Percentiles rank a stretch among this genome's conserved stretches.
Evolutionary conservation across 2,797 vertebrate genomes (phyloP).

Genomic region (Characodon lateralis): DNA sequence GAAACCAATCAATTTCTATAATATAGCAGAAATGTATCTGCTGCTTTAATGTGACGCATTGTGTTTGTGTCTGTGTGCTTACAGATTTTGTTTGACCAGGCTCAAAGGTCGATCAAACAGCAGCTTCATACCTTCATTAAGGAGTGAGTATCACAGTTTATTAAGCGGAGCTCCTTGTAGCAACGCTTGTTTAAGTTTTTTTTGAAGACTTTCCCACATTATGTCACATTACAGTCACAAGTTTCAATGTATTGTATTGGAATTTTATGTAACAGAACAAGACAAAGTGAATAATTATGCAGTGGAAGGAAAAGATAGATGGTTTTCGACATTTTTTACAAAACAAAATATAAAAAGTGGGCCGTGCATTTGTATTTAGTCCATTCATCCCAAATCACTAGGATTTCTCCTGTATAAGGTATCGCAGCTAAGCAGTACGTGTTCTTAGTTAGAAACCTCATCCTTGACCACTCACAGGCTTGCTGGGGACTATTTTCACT

Average conservation of each 20-base stretch:
- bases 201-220: not conserved
- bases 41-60: not conserved
- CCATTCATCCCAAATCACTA: no score
- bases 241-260: not conserved
- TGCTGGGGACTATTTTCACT: no score
- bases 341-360: not conserved
- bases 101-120: slow-evolving; percentile 94
- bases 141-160: slow-evolving; percentile 86
- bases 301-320: not conserved
- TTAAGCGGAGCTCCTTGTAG: not conserved
- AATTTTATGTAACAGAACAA: not conserved
- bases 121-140: slow-evolving; percentile 96
- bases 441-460: no score
- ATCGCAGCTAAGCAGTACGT: no score
- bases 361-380: not conserved
- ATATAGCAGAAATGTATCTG: not conserved
- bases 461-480: no score
- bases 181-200: not conserved
- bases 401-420: no score
- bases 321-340: not conserved
- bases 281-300: not conserved
- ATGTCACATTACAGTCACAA: not conserved
- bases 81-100: slow-evolving; percentile 97
- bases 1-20: not conserved
- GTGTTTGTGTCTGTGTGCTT: slow-evolving; percentile 17